phyloP scores from a whole-genome alignment of 2,888 invertebrate species.

The Unio delphinus region DNA sequence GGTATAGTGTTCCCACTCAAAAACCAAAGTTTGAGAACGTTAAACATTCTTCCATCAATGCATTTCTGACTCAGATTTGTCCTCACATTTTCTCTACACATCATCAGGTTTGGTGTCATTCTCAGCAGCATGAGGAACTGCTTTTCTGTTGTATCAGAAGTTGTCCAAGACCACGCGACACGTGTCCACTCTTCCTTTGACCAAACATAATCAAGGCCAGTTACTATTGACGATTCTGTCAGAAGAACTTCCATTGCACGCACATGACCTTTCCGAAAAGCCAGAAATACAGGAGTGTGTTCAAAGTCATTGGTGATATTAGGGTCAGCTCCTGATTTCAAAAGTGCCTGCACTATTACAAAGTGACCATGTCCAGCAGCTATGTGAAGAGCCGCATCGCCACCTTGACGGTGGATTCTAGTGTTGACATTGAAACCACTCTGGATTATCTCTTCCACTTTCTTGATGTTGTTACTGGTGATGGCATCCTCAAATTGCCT shows the following conservation, averaged over 20 bases:
- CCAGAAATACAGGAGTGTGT: conserved; percentile 29
- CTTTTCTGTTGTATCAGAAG: too few species aligned
- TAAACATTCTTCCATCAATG: too few species aligned
- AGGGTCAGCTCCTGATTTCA: conserved; percentile 31
- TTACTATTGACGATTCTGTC: too few species aligned
- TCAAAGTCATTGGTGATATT: conserved; percentile 34
- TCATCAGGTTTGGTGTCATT: too few species aligned
- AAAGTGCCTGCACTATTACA: conserved; percentile 22
- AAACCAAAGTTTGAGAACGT: too few species aligned
- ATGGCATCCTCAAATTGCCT: conserved; percentile 38
- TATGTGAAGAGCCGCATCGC: conserved; percentile 40
- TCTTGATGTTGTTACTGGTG: conserved; percentile 20
- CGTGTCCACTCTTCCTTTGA: too few species aligned
- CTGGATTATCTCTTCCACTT: conserved; percentile 32
- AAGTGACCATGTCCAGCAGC: conserved; percentile 29
- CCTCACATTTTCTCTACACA: too few species aligned
- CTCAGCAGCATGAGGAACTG: too few species aligned
- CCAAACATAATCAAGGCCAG: too few species aligned
- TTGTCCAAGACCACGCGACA: too few species aligned
- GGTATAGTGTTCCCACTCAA: too few species aligned
- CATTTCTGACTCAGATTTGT: too few species aligned
- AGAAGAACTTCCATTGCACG: conserved; percentile 27
- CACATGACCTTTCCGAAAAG: conserved; percentile 21
- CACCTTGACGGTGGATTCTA: conserved; percentile 35
- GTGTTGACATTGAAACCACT: conserved; percentile 33